Base-by-base conservation (phyloP, 37 sponge, comb jelly and placozoan species). In the Hormiphora californensis region DNA sequence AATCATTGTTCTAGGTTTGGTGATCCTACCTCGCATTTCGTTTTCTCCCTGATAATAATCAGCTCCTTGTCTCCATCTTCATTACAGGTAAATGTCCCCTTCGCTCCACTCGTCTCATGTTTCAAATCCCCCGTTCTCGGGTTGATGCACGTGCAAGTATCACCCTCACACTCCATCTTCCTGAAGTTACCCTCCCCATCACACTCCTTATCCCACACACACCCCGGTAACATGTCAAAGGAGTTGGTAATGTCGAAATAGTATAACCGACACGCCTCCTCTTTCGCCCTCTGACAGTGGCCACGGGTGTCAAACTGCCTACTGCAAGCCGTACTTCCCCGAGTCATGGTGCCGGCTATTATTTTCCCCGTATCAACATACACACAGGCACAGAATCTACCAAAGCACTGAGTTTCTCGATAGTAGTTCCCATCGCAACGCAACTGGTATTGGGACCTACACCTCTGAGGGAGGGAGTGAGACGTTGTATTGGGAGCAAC, bases 251-350 rank as follows among this genome's bases (percentile, higher is more conserved):
- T 21, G 81, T 73, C 81, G 81, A 73, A 73, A 46, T 73, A 73
- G 44, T 36, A 73, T 19, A 33, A 23, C 2, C 81, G 32, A 33
- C 81, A 73, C 0, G 81, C 44, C 44, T 73, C 81, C 44, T 73
- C 81, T 33, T 40, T 39, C 3, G 81, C 81, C 25, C 81, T 2
- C 25, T 46, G 40, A 41, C 81, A 73, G 46, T 73, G 81, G 1
- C 81, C 81, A n/a, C 81, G 3, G 21, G 81, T 73, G 44, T 73
- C 81, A 36, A 43, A 73, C 81, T 73, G 81, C 46, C 81, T 73
- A 43, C 46, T 73, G 25, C 81, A 73, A 46, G 40, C 43, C 23
- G 81, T 46, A 12, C 40, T 15, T 9, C 46, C 81, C 5, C 81
- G 81, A 9, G 81, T 73, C 81, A 73, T 73, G 7, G 81, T 43